phyloP scores from a whole-genome alignment of 2,888 invertebrate genomes.

The Congeria kusceri region DNA sequence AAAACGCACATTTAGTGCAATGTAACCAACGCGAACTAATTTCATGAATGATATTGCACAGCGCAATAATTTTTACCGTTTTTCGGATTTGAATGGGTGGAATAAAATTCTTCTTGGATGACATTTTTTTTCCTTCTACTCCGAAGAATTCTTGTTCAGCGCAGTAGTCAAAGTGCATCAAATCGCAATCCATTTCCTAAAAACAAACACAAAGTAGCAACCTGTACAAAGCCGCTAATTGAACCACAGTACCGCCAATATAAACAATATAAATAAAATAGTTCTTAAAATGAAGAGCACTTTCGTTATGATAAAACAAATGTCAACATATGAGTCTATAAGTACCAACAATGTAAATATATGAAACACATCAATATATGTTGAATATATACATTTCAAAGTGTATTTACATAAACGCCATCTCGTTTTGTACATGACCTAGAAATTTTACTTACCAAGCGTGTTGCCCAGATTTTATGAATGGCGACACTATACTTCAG shows the following conservation, averaged over 20 bases:
- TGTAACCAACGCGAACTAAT: not conserved
- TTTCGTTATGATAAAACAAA: no score
- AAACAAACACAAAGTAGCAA: constrained; percentile 8
- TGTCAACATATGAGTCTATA: no score
- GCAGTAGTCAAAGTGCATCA: constrained; percentile 51
- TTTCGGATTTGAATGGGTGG: constrained; percentile 38
- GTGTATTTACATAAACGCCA: no score
- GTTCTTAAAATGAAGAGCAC: constrained; percentile 1
- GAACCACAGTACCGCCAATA: not conserved
- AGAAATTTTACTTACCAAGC: no score
- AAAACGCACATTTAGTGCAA: no score
- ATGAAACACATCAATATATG: no score
- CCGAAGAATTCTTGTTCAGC: constrained; percentile 54
- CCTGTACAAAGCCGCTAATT: no score
- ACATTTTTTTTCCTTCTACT: constrained; percentile 36
- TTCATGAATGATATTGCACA: constrained; percentile 1
- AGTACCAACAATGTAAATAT: no score
- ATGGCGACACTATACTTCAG: no score
- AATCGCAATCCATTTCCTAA: constrained; percentile 46
- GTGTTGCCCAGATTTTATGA: no score
- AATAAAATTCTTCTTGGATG: constrained; percentile 30
- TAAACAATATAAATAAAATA: constrained; percentile 7
- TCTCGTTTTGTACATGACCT: no score
- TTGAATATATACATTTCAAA: no score
- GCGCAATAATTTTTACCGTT: constrained; percentile 53